These are phyloP conservation scores for Sus cebifrons DNA, from an alignment of 2,797 vertebrate species.

Conservation along the genomic window DNA sequence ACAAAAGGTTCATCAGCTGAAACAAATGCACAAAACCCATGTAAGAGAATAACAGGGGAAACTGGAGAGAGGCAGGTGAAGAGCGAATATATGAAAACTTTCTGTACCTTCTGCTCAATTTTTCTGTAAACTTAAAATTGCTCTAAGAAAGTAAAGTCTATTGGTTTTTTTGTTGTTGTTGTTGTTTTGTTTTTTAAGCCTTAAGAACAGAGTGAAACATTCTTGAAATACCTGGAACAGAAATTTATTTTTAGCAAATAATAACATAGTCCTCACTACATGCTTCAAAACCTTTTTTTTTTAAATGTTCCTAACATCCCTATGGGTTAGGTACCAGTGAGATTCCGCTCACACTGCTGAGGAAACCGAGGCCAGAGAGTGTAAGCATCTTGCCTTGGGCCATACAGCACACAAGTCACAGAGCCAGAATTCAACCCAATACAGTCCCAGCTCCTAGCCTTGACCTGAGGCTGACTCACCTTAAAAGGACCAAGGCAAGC, in stretches of 20 bases:
- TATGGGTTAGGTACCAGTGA: background rate
- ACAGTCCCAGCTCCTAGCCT: background rate
- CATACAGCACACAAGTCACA: background rate
- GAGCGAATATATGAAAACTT: background rate
- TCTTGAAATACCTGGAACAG: conserved; percentile 40
- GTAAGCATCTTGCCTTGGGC: background rate
- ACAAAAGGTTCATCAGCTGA: background rate
- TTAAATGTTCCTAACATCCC: background rate
- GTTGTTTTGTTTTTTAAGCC: background rate
- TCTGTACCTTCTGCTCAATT: background rate
- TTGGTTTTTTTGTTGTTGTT: background rate
- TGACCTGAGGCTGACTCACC: background rate
- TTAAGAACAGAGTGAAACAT: background rate
- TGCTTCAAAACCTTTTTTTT: background rate
- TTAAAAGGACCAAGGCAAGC: background rate
- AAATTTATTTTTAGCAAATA: conserved; percentile 40
- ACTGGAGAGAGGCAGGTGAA: background rate
- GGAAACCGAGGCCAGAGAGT: background rate
- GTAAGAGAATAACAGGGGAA: background rate
- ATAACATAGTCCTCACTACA: background rate
- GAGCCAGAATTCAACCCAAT: background rate
- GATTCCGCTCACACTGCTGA: background rate
- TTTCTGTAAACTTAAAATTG: conserved; percentile 33
- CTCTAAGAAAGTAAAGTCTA: background rate
- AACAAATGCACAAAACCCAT: background rate